Conservation (phyloP, 2,797 vertebrate genomes). For the Fundulus diaphanus region DNA sequence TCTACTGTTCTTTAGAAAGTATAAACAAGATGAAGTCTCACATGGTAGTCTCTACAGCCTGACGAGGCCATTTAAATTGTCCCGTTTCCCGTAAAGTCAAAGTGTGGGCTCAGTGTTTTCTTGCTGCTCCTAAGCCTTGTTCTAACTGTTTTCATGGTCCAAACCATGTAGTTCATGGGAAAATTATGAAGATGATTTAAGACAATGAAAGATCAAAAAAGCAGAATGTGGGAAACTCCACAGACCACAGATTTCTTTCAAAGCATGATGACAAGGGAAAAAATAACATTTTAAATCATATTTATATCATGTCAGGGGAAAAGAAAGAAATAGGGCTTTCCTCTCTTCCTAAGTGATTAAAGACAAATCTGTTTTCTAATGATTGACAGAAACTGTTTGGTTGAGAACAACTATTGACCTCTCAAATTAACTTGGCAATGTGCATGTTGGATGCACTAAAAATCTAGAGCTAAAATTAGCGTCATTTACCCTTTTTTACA, state of each 20-base stretch:
- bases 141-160: constrained; percentile 70
- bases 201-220: constrained; percentile 75
- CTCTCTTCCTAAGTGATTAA: constrained; percentile 25
- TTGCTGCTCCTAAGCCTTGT: constrained; percentile 47
- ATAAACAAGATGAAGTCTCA: constrained; percentile 54
- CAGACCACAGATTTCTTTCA: constrained; percentile 75
- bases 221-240: constrained; percentile 73
- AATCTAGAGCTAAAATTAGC: background rate
- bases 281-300: constrained; percentile 44
- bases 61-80: constrained; percentile 63
- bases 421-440: constrained; percentile 4
- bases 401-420: constrained; percentile 20
- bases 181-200: constrained; percentile 81
- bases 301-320: background rate
- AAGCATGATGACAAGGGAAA: constrained; percentile 62
- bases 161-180: constrained; percentile 77
- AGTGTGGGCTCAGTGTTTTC: constrained; percentile 65
- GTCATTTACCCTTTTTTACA: background rate
- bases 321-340: background rate
- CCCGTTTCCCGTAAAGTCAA: constrained; percentile 80
- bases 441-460: constrained; percentile 7
- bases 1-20: constrained; percentile 68
- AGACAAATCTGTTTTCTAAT: constrained; percentile 27
- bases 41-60: constrained; percentile 52
- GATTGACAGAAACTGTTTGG: constrained; percentile 15